Conservation (phyloP, 2,113 vertebrate genomes). For the Heterochromis multidens region DNA sequence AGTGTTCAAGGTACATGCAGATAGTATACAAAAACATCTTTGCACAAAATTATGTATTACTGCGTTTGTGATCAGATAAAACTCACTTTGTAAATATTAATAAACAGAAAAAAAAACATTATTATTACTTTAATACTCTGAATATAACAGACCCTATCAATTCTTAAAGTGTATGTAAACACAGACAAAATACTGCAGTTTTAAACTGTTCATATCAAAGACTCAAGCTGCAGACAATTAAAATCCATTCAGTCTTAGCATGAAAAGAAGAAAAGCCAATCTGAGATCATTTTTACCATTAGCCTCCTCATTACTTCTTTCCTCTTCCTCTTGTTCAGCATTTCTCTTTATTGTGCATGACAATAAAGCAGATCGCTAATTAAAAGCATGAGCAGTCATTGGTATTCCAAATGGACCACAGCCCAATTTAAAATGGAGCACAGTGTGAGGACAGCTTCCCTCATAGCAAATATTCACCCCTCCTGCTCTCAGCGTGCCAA, state of each 20-base stretch:
- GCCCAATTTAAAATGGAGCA: constrained; percentile 49
- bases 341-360: constrained; percentile 66
- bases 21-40: neutral
- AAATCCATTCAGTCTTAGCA: constrained; percentile 43
- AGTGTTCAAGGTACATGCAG: neutral
- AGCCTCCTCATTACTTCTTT: constrained; percentile 60
- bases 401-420: constrained; percentile 58
- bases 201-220: constrained; percentile 8
- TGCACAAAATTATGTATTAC: neutral
- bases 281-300: constrained; percentile 62
- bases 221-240: constrained; percentile 21
- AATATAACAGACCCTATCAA: neutral
- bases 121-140: neutral
- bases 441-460: constrained; percentile 27
- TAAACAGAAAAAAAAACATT: neutral
- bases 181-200: neutral
- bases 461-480: constrained; percentile 36
- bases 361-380: constrained; percentile 62
- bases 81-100: neutral
- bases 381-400: constrained; percentile 61
- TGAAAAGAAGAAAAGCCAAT: constrained; percentile 38
- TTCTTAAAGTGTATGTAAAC: neutral
- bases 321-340: constrained; percentile 54
- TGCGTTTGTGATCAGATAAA: neutral
- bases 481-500: constrained; percentile 34